Evolutionary conservation across 2,797 vertebrate genomes (phyloP).

Genomic region (Tokudaia muenninki): DNA sequence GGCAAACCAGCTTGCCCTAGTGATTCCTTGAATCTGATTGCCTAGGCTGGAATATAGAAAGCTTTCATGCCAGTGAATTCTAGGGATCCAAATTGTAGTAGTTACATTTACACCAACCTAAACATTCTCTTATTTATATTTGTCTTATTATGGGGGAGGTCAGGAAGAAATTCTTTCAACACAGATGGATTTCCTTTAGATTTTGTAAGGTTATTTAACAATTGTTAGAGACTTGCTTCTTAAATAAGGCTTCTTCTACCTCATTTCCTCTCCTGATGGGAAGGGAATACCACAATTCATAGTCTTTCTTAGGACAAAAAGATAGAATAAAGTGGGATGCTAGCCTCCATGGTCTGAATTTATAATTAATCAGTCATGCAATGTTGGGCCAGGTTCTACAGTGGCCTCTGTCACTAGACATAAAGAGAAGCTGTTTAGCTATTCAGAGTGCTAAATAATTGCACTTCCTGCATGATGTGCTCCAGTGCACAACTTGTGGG

Average conservation of each 20-base stretch:
- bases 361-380: not conserved
- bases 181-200: conserved; percentile 1
- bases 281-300: not conserved
- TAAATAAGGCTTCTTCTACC: not conserved
- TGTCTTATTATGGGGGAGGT: not conserved
- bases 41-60: not conserved
- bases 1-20: not conserved
- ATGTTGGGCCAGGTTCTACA: not conserved
- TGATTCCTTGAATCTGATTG: not conserved
- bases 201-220: conserved; percentile 7
- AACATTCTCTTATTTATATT: not conserved
- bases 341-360: not conserved
- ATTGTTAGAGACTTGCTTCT: conserved; percentile 33
- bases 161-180: conserved; percentile 24
- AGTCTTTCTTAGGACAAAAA: conserved; percentile 10
- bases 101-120: not conserved
- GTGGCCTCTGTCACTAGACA: not conserved
- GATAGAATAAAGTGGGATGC: not conserved
- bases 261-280: not conserved
- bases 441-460: conserved; percentile 33
- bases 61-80: not conserved
- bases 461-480: not conserved
- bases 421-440: not conserved
- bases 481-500: not conserved
- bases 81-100: not conserved